Conservation (phyloP, 2,888 invertebrate genomes). For the Agrochola circellaris region DNA sequence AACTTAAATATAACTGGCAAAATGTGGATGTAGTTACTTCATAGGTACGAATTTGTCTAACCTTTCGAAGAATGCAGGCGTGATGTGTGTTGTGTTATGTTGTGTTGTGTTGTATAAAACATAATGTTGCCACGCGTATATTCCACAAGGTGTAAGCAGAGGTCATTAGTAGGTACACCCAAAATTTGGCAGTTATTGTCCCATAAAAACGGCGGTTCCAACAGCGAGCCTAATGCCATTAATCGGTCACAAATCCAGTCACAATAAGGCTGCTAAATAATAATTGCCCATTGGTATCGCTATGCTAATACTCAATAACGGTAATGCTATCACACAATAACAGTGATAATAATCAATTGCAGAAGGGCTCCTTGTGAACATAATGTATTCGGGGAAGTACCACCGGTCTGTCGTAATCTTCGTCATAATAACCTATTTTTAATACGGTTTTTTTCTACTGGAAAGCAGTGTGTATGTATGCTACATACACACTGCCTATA, state of each 20-base stretch:
- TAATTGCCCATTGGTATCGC: neutral
- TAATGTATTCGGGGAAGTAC: slow-evolving; percentile 13
- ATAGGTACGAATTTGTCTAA: neutral
- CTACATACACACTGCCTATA: neutral
- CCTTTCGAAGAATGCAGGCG: too few relatives aligned
- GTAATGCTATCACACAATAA: neutral
- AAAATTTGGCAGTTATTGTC: neutral
- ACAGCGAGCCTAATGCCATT: neutral
- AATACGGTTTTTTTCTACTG: neutral
- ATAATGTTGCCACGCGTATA: neutral
- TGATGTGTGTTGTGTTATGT: neutral
- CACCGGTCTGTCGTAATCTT: neutral
- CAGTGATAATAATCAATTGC: neutral
- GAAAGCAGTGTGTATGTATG: neutral
- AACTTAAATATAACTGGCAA: neutral
- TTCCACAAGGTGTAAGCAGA: neutral
- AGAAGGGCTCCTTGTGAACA: neutral
- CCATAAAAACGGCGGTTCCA: neutral
- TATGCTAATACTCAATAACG: too few relatives aligned
- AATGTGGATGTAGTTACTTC: neutral
- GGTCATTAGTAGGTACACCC: neutral
- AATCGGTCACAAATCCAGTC: neutral
- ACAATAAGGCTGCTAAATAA: neutral
- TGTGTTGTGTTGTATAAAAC: neutral
- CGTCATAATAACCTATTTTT: neutral